These are phyloP conservation scores for Pollimyrus isidori DNA, from an alignment of 2,113 vertebrate genomes.

Conservation along the genomic window DNA sequence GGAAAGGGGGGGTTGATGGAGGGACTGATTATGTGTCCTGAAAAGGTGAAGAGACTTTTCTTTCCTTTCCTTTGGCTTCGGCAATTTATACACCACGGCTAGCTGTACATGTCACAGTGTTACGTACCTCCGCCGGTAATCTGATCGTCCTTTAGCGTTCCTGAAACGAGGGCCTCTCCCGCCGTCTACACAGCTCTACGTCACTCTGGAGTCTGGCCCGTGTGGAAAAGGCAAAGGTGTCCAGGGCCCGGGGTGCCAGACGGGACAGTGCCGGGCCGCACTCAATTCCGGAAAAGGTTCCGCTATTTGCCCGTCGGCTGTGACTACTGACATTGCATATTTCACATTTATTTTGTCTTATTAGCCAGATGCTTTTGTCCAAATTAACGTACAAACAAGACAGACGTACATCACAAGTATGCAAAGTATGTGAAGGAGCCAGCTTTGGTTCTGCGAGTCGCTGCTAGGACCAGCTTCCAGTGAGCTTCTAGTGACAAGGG, in stretches of 20 bases:
- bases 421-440: not conserved
- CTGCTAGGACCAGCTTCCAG: not conserved
- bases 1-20: not conserved
- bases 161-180: not conserved
- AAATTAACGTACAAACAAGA: not conserved
- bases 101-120: not conserved
- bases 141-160: not conserved
- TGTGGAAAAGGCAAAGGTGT: conserved; percentile 31
- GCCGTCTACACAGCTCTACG: conserved; percentile 57
- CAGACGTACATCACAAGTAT: not conserved
- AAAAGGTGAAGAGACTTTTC: not conserved
- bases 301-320: not conserved
- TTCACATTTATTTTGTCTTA: not conserved
- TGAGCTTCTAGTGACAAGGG: not conserved
- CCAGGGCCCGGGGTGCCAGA: conserved; percentile 41
- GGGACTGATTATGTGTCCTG: not conserved
- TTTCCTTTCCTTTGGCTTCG: not conserved
- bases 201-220: conserved; percentile 49
- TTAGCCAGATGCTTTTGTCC: not conserved
- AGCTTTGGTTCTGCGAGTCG: not conserved
- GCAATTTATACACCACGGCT: not conserved
- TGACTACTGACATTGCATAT: not conserved
- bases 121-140: not conserved
- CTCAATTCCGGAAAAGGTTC: conserved; percentile 57
- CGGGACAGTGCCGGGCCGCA: conserved; percentile 44